Evolutionary conservation across 2,888 invertebrate genomes (phyloP).

Genomic region (Pasiphila rectangulata): DNA sequence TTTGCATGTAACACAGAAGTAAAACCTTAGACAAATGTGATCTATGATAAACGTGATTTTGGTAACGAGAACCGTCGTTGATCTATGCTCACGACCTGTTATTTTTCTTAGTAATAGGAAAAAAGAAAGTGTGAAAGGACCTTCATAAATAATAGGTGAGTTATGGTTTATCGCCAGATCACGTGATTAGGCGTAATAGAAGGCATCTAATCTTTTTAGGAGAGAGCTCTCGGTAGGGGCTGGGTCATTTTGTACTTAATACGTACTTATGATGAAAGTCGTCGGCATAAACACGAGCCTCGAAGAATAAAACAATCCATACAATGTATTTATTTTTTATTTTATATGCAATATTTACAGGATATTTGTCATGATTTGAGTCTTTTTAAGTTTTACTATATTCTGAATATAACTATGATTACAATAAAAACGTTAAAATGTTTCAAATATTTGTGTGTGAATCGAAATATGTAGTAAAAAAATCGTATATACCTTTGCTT

Average conservation of each 20-base stretch:
- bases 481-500: no score
- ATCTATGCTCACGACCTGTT: conserved; percentile 66
- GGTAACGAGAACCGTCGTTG: conserved; percentile 72
- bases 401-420: no score
- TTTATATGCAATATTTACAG: no score
- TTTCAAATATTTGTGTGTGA: no score
- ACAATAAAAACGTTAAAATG: no score
- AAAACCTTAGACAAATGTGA: conserved; percentile 77
- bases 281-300: not conserved
- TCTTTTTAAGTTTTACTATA: no score
- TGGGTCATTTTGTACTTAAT: conserved; percentile 59
- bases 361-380: no score
- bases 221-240: conserved; percentile 64
- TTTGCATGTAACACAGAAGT: conserved; percentile 42
- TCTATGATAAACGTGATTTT: conserved; percentile 79
- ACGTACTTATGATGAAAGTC: conserved; percentile 30
- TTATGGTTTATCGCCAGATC: conserved; percentile 76
- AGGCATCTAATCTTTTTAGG: conserved; percentile 59
- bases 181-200: conserved; percentile 76
- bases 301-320: not conserved
- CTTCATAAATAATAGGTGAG: conserved; percentile 73
- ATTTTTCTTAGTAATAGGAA: conserved; percentile 66
- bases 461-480: no score
- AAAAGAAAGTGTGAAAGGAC: conserved; percentile 61
- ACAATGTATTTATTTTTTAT: no score